These are phyloP conservation scores for Agrilus cyanescens DNA, from an alignment of 2,888 invertebrate species.

Conservation along the genomic window DNA sequence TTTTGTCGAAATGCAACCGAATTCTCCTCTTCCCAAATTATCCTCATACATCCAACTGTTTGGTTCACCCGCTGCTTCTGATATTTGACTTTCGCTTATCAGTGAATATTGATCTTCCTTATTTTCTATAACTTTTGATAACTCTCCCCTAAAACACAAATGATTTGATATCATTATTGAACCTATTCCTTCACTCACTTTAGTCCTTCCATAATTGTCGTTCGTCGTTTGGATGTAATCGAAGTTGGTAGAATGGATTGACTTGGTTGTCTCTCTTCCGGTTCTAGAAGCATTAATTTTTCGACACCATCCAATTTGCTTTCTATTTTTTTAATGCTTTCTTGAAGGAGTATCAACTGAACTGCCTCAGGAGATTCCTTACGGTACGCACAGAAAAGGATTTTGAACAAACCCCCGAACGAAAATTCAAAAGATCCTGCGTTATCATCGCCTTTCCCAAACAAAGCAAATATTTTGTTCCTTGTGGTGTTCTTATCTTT, in stretches of 20 bases:
- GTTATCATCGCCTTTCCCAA: conserved; percentile 28
- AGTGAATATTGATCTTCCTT: conserved; percentile 46
- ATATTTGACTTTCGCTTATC: conserved; percentile 45
- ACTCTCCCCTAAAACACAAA: too few species aligned
- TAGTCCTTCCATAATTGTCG: conserved; percentile 18
- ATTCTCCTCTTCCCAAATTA: conserved; percentile 50
- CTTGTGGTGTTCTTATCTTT: conserved; percentile 75
- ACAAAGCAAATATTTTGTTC: conserved; percentile 28
- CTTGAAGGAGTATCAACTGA: conserved; percentile 28
- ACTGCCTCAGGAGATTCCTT: conserved; percentile 34
- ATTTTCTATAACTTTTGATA: conserved; percentile 23
- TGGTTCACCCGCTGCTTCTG: conserved; percentile 23
- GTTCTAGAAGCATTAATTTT: conserved; percentile 3
- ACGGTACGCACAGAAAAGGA: conserved; percentile 40
- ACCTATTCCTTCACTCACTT: conserved; percentile 3
- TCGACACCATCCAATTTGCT: conserved; percentile 6
- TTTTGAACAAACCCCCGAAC: conserved; percentile 42
- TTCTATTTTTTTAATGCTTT: conserved; percentile 11
- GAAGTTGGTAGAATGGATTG: conserved; percentile 29
- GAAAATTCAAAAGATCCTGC: conserved; percentile 42
- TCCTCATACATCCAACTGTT: conserved; percentile 58
- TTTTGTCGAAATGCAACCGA: conserved; percentile 49
- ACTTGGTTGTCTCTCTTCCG: background rate
- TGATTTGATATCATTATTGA: conserved; percentile 41
- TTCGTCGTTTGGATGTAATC: conserved; percentile 28